Evolutionary conservation across 2,888 invertebrate genomes (phyloP).

Genomic region (Limnephilus lunatus): DNA sequence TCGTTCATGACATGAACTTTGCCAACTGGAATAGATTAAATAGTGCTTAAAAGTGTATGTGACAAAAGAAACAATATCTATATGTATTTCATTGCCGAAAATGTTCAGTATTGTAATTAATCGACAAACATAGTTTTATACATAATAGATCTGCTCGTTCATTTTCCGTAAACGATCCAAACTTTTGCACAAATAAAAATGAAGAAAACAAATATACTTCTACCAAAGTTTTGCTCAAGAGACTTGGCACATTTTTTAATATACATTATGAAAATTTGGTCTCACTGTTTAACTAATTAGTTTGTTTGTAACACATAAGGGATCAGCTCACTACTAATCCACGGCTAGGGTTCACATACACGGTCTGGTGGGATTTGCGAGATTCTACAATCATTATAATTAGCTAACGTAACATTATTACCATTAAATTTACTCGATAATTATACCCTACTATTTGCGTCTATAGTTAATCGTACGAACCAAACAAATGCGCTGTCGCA

Average conservation of each 20-base stretch:
- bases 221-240: conserved; percentile 63
- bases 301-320: conserved; percentile 50
- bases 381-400: conserved; percentile 66
- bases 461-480: conserved; percentile 57
- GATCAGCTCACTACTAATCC: conserved; percentile 54
- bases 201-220: conserved; percentile 55
- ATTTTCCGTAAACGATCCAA: conserved; percentile 18
- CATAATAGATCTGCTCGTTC: background rate
- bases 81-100: conserved; percentile 19
- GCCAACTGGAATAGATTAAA: conserved; percentile 60
- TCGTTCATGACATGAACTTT: conserved; percentile 63
- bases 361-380: conserved; percentile 66
- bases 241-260: conserved; percentile 66
- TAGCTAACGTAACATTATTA: conserved; percentile 64
- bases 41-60: conserved; percentile 34
- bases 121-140: background rate
- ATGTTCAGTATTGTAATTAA: conserved; percentile 3
- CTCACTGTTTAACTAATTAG: conserved; percentile 59
- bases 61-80: conserved; percentile 20
- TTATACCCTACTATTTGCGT: conserved; percentile 59
- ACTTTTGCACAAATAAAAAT: conserved; percentile 26
- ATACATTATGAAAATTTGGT: conserved; percentile 66
- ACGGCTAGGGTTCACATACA: conserved; percentile 63
- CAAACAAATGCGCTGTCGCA: conserved; percentile 57
- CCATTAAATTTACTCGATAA: conserved; percentile 63